These are phyloP conservation scores for Andrena camellia DNA, from an alignment of 2,888 invertebrate species.

Conservation along the genomic window DNA sequence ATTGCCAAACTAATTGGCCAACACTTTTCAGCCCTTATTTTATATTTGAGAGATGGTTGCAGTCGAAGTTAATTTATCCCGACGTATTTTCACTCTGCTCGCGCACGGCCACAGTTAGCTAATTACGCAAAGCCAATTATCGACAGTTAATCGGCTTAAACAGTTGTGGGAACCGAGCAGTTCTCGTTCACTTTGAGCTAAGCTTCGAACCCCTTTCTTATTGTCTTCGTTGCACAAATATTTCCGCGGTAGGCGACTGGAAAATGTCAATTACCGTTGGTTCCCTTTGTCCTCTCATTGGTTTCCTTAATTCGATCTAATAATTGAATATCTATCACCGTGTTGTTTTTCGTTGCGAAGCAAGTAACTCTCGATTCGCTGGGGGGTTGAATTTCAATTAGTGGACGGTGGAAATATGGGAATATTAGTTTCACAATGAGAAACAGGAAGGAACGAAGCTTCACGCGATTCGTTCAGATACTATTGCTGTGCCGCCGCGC, in stretches of 20 bases:
- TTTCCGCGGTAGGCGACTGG: background rate
- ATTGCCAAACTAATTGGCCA: no score
- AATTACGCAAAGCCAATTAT: conserved; percentile 27
- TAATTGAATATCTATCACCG: background rate
- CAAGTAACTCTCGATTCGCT: no score
- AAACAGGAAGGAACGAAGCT: background rate
- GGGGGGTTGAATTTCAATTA: no score
- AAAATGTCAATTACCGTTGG: background rate
- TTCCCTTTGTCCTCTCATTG: background rate
- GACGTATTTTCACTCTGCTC: background rate
- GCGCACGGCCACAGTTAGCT: background rate
- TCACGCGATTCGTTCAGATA: background rate
- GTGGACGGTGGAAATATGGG: no score
- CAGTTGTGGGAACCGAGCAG: background rate
- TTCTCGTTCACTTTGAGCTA: conserved; percentile 9
- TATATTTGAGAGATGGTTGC: conserved; percentile 5
- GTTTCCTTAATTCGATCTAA: background rate
- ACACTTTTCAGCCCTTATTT: no score
- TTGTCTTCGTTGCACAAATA: conserved; percentile 15
- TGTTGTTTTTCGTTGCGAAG: background rate
- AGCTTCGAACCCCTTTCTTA: conserved; percentile 7
- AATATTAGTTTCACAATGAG: background rate
- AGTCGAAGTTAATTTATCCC: background rate
- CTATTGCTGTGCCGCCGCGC: background rate
- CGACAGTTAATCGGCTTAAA: conserved; percentile 23